phyloP scores from a whole-genome alignment of 2,113 vertebrate genomes.

The Ciconia maguari region DNA sequence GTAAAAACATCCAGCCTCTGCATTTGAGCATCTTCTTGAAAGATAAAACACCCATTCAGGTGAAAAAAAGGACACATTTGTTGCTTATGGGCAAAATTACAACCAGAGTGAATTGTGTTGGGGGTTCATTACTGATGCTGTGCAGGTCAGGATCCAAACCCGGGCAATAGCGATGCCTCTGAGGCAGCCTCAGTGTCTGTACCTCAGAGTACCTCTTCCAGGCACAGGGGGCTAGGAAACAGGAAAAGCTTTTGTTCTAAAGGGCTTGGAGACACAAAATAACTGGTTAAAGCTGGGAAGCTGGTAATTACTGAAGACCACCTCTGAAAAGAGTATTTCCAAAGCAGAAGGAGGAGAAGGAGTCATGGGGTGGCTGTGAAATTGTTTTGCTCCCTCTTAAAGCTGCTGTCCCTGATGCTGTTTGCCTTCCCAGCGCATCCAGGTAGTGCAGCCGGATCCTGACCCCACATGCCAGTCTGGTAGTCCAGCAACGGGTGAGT shows the following conservation, averaged over 20 bases:
- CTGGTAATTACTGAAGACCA: neutral
- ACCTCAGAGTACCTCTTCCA: neutral
- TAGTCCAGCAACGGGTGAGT: neutral
- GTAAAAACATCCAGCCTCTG: neutral
- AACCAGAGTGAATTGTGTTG: neutral
- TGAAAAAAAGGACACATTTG: neutral
- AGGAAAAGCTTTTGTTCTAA: neutral
- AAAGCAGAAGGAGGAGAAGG: neutral
- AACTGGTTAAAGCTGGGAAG: neutral
- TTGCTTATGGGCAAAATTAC: neutral
- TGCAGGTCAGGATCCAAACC: neutral
- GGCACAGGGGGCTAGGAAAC: neutral
- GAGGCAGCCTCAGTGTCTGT: neutral
- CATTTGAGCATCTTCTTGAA: neutral
- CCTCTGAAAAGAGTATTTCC: neutral
- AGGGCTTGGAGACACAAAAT: neutral
- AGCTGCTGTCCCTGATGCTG: neutral
- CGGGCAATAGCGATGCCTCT: neutral
- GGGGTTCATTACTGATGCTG: neutral
- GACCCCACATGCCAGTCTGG: accelerated
- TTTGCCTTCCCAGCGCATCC: neutral
- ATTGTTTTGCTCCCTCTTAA: neutral
- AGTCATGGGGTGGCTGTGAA: neutral
- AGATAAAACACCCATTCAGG: neutral
- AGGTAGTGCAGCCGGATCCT: accelerated